Evolutionary conservation across 2,797 vertebrate species (phyloP).

Genomic region (Danio albolineatus): DNA sequence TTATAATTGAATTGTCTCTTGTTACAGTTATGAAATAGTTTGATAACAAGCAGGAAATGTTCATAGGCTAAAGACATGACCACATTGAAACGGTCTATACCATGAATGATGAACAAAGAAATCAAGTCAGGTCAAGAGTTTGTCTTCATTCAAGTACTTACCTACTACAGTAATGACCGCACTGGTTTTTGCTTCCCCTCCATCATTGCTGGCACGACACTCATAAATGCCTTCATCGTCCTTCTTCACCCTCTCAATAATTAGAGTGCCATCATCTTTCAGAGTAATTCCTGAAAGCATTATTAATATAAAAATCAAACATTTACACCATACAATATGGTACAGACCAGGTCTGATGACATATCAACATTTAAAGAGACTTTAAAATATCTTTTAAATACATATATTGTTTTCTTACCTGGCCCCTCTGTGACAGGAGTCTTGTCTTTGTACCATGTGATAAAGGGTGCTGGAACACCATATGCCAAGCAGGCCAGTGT

Average conservation of each 20-base stretch:
- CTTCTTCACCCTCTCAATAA: conserved; percentile 91
- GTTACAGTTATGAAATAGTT: too few relatives aligned
- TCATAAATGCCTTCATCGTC: conserved; percentile 91
- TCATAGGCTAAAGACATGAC: too few relatives aligned
- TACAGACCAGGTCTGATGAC: not conserved
- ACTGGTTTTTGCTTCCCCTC: conserved; percentile 82
- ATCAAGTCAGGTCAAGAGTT: not conserved
- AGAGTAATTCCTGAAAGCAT: conserved; percentile 84
- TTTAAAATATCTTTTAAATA: not conserved
- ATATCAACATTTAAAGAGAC: not conserved
- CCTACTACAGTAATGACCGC: conserved; percentile 86
- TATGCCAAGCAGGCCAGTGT: conserved; percentile 80
- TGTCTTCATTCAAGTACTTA: conserved; percentile 68
- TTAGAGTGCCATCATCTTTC: conserved; percentile 78
- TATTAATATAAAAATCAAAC: conserved; percentile 11
- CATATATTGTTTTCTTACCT: conserved; percentile 75
- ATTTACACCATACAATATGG: not conserved
- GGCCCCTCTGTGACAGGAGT: conserved; percentile 79
- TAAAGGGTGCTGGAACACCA: conserved; percentile 81
- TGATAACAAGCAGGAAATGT: too few relatives aligned
- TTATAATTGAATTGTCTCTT: too few relatives aligned
- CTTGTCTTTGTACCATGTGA: conserved; percentile 88
- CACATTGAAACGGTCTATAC: too few relatives aligned
- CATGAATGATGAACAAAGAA: conserved; percentile 1
- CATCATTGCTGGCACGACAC: conserved; percentile 83